A percentile compares a stretch with the other conserved stretches of the same genome.
Evolutionary conservation across 2,797 vertebrate species (phyloP).

Genomic region (Acanthiza pusilla): DNA sequence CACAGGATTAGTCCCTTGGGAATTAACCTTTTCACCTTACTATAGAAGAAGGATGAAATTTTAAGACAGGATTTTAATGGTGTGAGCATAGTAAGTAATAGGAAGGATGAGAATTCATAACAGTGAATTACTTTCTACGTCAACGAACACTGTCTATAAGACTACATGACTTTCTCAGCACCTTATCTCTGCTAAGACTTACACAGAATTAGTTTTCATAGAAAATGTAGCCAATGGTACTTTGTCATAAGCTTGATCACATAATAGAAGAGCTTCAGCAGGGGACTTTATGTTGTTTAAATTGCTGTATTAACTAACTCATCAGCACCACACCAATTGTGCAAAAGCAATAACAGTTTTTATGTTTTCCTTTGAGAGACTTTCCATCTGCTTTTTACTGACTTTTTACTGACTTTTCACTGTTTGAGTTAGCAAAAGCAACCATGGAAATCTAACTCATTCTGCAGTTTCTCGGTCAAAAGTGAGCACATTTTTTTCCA

Average conservation of each 20-base stretch:
- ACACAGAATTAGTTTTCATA: background rate
- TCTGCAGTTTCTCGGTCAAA: background rate
- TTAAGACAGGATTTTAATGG: conserved; percentile 15
- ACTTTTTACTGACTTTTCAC: background rate
- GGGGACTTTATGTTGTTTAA: background rate
- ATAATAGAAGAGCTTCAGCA: background rate
- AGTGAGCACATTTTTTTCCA: background rate
- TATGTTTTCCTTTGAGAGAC: conserved; percentile 4
- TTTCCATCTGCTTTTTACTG: conserved; percentile 16
- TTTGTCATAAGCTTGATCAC: background rate
- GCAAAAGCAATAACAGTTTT: background rate
- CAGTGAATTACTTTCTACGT: background rate
- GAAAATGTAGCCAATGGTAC: background rate
- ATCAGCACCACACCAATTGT: background rate
- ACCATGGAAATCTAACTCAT: background rate
- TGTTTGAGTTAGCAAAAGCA: background rate
- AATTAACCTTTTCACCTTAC: conserved; percentile 67
- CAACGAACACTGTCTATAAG: background rate
- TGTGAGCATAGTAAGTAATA: background rate
- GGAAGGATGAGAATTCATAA: background rate
- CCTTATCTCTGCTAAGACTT: background rate
- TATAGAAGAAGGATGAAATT: conserved; percentile 37
- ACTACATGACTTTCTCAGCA: background rate
- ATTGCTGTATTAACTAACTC: background rate
- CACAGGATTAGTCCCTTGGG: conserved; percentile 48